Percentiles rank a stretch among this genome's conserved stretches.
phyloP scores from a whole-genome alignment of 2,888 invertebrate genomes.

The Sesamia inferens region DNA sequence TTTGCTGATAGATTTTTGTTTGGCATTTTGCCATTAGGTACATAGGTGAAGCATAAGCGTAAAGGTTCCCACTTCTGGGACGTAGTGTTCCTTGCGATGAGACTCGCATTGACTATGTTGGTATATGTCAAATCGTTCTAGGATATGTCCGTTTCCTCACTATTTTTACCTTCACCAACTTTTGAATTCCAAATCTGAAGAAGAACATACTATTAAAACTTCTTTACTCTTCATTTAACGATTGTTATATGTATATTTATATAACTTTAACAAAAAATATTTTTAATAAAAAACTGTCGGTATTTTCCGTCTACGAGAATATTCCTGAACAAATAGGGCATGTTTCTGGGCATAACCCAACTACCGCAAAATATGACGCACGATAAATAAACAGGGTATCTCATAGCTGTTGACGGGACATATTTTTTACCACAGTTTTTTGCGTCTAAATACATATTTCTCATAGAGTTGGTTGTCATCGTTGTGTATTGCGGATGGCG shows the following conservation, averaged over 20 bases:
- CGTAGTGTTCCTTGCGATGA: too few relatives aligned
- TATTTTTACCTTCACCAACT: not conserved
- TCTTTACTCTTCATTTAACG: not conserved
- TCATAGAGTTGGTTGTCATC: slow-evolving; percentile 13
- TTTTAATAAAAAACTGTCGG: slow-evolving; percentile 17
- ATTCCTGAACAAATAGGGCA: slow-evolving; percentile 38
- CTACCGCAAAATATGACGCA: slow-evolving; percentile 53
- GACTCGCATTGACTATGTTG: too few relatives aligned
- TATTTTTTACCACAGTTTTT: slow-evolving; percentile 42
- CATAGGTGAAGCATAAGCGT: not conserved
- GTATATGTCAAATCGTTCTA: too few relatives aligned
- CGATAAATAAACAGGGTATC: slow-evolving; percentile 45
- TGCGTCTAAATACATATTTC: slow-evolving; percentile 33
- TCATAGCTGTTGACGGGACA: slow-evolving; percentile 29
- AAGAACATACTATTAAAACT: not conserved
- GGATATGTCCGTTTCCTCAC: too few relatives aligned
- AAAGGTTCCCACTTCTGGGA: too few relatives aligned
- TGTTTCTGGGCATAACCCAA: slow-evolving; percentile 43
- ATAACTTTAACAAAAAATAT: not conserved
- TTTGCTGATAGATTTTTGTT: slow-evolving; percentile 35
- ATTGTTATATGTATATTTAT: not conserved
- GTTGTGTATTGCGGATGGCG: slow-evolving; percentile 4
- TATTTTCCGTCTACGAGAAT: slow-evolving; percentile 29
- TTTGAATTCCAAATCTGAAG: not conserved
- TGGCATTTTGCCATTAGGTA: slow-evolving; percentile 37